Evolutionary conservation across 2,113 vertebrate genomes (phyloP), one percentile per base, ranked within the genome.

Genomic region (Laticauda colubrina): DNA sequence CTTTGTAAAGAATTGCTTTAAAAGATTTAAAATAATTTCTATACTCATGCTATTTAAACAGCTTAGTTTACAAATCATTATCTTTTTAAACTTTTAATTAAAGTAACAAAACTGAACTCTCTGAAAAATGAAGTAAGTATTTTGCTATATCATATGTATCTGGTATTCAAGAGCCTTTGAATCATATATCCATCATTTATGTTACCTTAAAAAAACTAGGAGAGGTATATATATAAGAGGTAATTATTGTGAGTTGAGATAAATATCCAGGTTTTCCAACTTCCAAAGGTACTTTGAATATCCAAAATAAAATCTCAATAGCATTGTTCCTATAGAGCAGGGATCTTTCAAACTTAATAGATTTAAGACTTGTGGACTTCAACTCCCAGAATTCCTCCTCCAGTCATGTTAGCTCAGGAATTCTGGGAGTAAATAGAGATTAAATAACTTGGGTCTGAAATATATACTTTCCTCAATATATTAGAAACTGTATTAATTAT

Each of bases 401-500:
- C 48, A 51, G 48, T 51, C 48, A 51, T 51, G 48, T 51, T 51
- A 51, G 48, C 8, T 51, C 48, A 51, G 48, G 48, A 51, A 51
- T 51, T 51, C 48, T 51, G 48, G 48, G 48, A 45, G 45, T 45
- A 45, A 45, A 45, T 51, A 51, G 48, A 51, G 29, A 92, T 48
- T 43, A 88, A 87, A 29, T 11, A 69, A 92, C 93, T 93, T 53
- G 90, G 87, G 75, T 93, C 91, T 90, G 86, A 88, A 94, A 94
- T 93, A 18, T 14, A 48, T 94, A 20, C 85, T 93, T 93, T 94
- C 91, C 92, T 95, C 89, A 95, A 94, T 34, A 92, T 39, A 90
- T 53, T 45, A 89, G 24, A 51, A 61, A 81, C 51, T 86, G 81
- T 95, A 54, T 39, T 87, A 45, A 48, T 29, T 43, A 64, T n/a